Evolutionary conservation across 2,888 invertebrate genomes (phyloP).

Genomic region (Tipula helvola): DNA sequence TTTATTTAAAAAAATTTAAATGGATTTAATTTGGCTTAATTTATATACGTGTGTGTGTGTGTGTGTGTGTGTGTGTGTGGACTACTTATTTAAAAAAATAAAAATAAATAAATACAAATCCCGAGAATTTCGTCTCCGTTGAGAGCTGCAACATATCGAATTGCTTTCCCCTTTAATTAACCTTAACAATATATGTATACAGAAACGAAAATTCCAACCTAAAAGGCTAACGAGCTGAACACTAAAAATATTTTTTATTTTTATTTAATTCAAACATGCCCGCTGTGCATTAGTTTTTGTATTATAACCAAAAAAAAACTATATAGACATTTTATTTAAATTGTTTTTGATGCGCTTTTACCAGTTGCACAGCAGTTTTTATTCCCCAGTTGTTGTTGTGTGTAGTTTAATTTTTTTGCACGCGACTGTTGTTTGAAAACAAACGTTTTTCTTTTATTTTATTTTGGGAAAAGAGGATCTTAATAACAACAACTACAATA

Average conservation of each 20-base stretch:
- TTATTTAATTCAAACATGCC: neutral
- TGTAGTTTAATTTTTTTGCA: constrained; percentile 8
- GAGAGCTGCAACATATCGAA: neutral
- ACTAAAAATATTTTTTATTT: neutral
- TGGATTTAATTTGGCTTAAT: constrained; percentile 4
- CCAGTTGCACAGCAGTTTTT: constrained; percentile 13
- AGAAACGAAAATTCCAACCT: neutral
- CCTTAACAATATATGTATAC: neutral
- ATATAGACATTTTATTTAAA: neutral
- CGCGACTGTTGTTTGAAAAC: constrained; percentile 11
- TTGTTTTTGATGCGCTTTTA: constrained; percentile 11
- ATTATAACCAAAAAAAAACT: neutral
- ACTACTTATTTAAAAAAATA: neutral
- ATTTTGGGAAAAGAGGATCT: neutral
- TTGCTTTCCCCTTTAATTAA: neutral
- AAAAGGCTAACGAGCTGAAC: constrained; percentile 9
- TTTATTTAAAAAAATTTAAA: neutral
- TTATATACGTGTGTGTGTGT: neutral
- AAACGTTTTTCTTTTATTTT: neutral
- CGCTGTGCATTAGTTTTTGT: neutral
- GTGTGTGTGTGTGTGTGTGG: neutral
- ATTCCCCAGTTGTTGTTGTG: neutral
- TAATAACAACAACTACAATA: neutral
- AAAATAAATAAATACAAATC: neutral
- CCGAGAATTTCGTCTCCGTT: neutral